Evolutionary conservation across 2,888 invertebrate species (phyloP).

Genomic region (Poecilobothrus nobilitatus): DNA sequence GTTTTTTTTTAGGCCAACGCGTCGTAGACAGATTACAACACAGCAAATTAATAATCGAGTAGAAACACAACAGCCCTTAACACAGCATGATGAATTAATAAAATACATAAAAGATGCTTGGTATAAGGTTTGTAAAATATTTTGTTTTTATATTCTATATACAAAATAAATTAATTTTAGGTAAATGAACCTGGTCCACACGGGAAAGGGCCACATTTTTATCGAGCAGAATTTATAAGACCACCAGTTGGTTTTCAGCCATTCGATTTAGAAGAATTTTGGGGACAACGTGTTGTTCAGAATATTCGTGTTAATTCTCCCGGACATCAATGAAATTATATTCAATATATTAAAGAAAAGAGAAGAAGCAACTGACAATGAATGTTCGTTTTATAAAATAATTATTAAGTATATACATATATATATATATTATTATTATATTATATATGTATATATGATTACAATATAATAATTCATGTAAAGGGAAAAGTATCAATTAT

Average conservation of each 20-base stretch:
- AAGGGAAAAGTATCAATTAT: conserved; percentile 4
- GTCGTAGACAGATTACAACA: conserved; percentile 4
- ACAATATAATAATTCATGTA: not conserved
- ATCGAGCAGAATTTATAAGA: conserved; percentile 45
- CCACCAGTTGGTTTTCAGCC: conserved; percentile 67
- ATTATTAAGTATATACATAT: not conserved
- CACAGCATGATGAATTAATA: conserved; percentile 65
- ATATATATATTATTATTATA: not conserved
- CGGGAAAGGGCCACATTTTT: conserved; percentile 30
- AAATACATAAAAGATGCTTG: conserved; percentile 71
- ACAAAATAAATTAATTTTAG: conserved; percentile 22
- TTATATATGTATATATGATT: not conserved
- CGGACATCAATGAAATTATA: conserved; percentile 31
- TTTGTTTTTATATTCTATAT: not conserved
- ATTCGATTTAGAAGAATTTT: conserved; percentile 69
- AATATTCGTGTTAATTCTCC: conserved; percentile 45
- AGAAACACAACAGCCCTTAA: conserved; percentile 30
- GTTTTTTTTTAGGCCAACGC: not conserved
- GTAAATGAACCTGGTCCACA: conserved; percentile 51
- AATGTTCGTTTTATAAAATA: not conserved
- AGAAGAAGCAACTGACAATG: not conserved
- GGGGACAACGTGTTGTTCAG: conserved; percentile 63
- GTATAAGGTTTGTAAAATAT: conserved; percentile 50
- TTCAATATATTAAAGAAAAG: not conserved
- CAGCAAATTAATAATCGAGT: conserved; percentile 1